Evolutionary conservation across 2,888 invertebrate species (phyloP).

Genomic region (Augiades crinisus): DNA sequence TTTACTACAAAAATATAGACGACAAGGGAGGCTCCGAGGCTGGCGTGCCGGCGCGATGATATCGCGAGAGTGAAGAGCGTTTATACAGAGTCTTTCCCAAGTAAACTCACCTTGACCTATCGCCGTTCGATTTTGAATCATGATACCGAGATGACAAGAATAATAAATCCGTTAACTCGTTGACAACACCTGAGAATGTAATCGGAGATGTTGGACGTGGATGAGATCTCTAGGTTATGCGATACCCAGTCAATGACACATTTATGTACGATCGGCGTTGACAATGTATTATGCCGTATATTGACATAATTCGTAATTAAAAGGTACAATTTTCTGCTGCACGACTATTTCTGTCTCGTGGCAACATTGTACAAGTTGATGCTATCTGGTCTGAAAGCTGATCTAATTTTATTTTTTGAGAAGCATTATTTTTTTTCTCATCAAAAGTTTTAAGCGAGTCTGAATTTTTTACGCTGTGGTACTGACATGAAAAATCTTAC

Average conservation of each 20-base stretch:
- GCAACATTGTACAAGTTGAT: too few species aligned
- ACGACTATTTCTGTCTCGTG: too few species aligned
- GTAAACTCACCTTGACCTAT: conserved; percentile 27
- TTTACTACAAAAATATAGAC: conserved; percentile 55
- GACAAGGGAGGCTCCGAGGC: conserved; percentile 36
- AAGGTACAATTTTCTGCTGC: too few species aligned
- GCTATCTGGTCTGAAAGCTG: too few species aligned
- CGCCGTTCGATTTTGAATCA: conserved; percentile 32
- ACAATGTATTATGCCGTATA: conserved; percentile 18
- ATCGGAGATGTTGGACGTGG: conserved; percentile 34
- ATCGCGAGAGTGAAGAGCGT: conserved; percentile 46
- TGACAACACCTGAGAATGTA: conserved; percentile 31
- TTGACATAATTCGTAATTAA: too few species aligned
- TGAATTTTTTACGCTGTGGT: too few species aligned
- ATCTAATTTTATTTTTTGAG: too few species aligned
- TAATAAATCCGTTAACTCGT: conserved; percentile 30
- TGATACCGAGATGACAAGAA: conserved; percentile 28
- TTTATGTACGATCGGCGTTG: conserved; percentile 35
- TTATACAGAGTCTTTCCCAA: conserved; percentile 36
- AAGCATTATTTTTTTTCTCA: too few species aligned
- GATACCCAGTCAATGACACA: conserved; percentile 33
- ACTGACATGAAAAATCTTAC: too few species aligned
- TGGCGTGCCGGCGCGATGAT: conserved; percentile 43
- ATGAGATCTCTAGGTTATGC: conserved; percentile 34
- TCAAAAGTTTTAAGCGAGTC: too few species aligned